Conservation (phyloP, 2,797 vertebrate species). For the Phrynocephalus forsythii region DNA sequence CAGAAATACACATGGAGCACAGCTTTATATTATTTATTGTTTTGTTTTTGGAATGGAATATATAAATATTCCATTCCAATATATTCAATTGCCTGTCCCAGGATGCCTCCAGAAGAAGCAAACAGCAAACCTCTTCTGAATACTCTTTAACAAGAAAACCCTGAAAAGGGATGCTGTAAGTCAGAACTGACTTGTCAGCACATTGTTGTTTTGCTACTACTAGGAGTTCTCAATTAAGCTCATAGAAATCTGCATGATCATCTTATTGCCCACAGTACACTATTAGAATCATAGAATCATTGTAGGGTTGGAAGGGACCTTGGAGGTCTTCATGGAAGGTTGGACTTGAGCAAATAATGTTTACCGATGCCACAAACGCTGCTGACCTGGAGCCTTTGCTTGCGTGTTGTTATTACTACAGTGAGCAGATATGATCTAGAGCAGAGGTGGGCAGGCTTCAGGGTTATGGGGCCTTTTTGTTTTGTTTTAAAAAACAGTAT, state of each 20-base stretch:
- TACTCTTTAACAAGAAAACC: too few species aligned
- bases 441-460: background rate
- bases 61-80: background rate
- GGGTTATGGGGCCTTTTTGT: background rate
- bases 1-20: constrained; percentile 37
- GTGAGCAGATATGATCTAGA: background rate
- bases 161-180: too few species aligned
- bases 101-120: too few species aligned
- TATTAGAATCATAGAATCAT: background rate
- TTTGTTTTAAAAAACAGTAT: background rate
- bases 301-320: too few species aligned
- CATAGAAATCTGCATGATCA: background rate
- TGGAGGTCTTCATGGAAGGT: too few species aligned
- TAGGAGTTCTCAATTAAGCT: background rate
- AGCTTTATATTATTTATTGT: constrained; percentile 41
- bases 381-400: background rate
- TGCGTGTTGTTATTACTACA: background rate
- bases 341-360: background rate
- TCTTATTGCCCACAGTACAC: background rate
- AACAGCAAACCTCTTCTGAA: too few species aligned
- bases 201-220: background rate
- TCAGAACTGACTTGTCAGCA: too few species aligned
- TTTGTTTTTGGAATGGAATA: background rate
- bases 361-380: background rate
- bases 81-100: background rate